Conservation (phyloP, 2,797 vertebrate genomes). For the Typhlichthys subterraneus region DNA sequence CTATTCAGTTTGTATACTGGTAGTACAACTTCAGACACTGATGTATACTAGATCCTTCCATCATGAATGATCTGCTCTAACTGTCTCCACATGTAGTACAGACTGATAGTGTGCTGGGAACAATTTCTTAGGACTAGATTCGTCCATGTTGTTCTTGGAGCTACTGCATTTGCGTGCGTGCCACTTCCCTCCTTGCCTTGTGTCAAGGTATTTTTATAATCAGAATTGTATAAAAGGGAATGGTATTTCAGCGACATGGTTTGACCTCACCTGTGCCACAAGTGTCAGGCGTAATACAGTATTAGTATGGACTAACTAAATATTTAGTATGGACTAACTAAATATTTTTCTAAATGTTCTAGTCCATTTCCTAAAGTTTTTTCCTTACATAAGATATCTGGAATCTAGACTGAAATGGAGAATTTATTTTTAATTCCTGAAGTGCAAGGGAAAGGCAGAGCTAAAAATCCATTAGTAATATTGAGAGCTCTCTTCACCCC, state of each 20-base stretch:
- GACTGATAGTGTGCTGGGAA: constrained; percentile 23
- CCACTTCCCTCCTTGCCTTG: neutral
- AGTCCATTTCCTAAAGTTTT: constrained; percentile 31
- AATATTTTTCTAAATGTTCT: constrained; percentile 3
- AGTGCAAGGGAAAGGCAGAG: constrained; percentile 24
- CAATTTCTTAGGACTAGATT: constrained; percentile 1
- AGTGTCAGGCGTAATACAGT: too few species aligned
- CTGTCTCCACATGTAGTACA: constrained; percentile 36
- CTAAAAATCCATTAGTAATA: constrained; percentile 31
- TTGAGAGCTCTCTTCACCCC: neutral
- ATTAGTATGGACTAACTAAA: neutral
- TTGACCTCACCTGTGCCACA: too few species aligned
- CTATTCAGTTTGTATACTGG: constrained; percentile 7
- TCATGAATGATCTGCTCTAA: constrained; percentile 31
- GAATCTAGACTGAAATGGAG: constrained; percentile 19
- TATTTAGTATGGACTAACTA: neutral
- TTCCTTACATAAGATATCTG: constrained; percentile 5
- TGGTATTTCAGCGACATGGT: neutral
- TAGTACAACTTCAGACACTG: constrained; percentile 12
- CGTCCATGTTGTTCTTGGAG: constrained; percentile 29
- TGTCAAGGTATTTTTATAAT: neutral
- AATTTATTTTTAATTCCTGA: constrained; percentile 32
- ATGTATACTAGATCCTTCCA: constrained; percentile 9
- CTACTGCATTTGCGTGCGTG: neutral
- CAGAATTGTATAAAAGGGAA: neutral